A percentile compares a stretch with the other conserved stretches of the same genome.
These are phyloP conservation scores for Trachurus trachurus DNA, from an alignment of 2,797 vertebrate species.

Conservation along the genomic window DNA sequence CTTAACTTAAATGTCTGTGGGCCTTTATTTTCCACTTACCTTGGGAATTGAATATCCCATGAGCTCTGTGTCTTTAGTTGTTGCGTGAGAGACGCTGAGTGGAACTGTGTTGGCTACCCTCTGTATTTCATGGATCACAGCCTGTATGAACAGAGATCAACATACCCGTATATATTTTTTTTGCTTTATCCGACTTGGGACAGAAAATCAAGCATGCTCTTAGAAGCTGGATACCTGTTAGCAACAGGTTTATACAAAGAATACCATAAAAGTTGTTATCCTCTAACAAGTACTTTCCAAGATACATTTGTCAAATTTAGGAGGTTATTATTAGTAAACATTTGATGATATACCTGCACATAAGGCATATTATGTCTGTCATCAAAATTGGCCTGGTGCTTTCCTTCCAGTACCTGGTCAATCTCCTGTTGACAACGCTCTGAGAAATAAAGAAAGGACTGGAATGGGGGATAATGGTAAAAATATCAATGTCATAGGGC, in stretches of 20 bases:
- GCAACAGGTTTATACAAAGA: background rate
- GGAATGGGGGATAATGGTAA: background rate
- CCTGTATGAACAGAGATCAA: slow-evolving; percentile 60
- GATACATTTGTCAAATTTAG: background rate
- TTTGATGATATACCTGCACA: slow-evolving; percentile 59
- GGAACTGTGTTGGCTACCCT: slow-evolving; percentile 81
- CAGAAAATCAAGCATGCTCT: background rate
- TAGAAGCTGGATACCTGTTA: background rate
- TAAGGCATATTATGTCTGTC: slow-evolving; percentile 82
- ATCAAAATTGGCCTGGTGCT: slow-evolving; percentile 60
- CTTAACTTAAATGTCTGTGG: background rate
- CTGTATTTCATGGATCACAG: slow-evolving; percentile 85
- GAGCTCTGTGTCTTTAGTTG: slow-evolving; percentile 82
- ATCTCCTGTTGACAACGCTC: slow-evolving; percentile 82
- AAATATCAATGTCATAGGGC: too few species aligned
- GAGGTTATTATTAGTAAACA: background rate
- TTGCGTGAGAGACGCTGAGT: slow-evolving; percentile 81
- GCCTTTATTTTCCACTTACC: slow-evolving; percentile 41
- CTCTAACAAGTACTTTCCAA: background rate
- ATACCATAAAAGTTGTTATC: background rate
- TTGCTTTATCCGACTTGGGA: background rate
- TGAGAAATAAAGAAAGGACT: slow-evolving; percentile 23
- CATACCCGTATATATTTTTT: too few species aligned
- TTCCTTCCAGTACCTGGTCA: slow-evolving; percentile 71
- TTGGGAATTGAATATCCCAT: slow-evolving; percentile 86